phyloP scores from a whole-genome alignment of 2,888 invertebrate genomes.

The Meandrusa payeni region DNA sequence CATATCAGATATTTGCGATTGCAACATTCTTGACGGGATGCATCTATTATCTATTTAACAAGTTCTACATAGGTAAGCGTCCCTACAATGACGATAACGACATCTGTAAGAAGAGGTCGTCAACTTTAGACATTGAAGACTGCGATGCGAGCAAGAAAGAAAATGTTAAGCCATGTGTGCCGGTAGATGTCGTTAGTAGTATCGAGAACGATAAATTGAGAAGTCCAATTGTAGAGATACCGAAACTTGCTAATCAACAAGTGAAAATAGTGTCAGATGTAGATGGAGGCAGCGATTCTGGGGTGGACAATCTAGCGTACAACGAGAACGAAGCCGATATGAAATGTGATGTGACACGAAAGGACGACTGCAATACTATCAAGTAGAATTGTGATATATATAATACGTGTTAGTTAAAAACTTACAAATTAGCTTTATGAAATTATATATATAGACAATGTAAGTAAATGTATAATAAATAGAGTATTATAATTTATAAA shows the following conservation, averaged over 20 bases:
- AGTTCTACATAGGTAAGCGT: constrained; percentile 81
- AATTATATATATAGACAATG: constrained; percentile 12
- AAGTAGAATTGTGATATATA: constrained; percentile 39
- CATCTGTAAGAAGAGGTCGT: constrained; percentile 79
- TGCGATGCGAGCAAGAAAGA: constrained; percentile 45
- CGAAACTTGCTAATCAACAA: constrained; percentile 33
- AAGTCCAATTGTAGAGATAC: constrained; percentile 32
- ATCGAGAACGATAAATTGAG: constrained; percentile 33
- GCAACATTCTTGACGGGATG: constrained; percentile 83
- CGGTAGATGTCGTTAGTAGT: constrained; percentile 54
- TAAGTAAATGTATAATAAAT: constrained; percentile 19
- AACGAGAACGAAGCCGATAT: constrained; percentile 50
- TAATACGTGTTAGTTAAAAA: constrained; percentile 26
- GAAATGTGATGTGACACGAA: constrained; percentile 25
- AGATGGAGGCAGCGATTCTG: constrained; percentile 74
- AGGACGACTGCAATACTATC: constrained; percentile 42
- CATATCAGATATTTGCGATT: constrained; percentile 85
- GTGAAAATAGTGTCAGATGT: constrained; percentile 49
- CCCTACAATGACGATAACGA: constrained; percentile 77
- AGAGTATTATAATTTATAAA: constrained; percentile 26
- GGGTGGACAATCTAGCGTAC: constrained; percentile 70
- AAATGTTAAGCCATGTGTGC: constrained; percentile 36
- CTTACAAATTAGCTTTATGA: constrained; percentile 35
- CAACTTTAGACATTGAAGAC: constrained; percentile 55
- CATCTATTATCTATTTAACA: constrained; percentile 85